Percentiles rank a stretch among this genome's conserved stretches.
Conservation (phyloP, 2,888 invertebrate species). For the Pterostichus madidus region DNA sequence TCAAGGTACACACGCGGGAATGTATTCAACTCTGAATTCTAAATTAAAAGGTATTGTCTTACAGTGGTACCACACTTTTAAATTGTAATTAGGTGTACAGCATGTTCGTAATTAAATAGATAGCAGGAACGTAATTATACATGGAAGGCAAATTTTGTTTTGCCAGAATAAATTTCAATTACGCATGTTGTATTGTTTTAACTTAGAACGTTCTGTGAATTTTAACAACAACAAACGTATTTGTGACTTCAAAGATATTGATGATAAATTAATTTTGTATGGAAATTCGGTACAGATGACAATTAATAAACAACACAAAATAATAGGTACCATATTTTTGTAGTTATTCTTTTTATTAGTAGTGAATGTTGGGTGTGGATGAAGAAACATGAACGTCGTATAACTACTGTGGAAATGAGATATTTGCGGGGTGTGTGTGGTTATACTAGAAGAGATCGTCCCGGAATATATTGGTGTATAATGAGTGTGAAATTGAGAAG, state of each 20-base stretch:
- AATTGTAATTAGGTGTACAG: conserved; percentile 37
- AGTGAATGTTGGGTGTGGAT: no score
- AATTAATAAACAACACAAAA: background rate
- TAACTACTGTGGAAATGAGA: no score
- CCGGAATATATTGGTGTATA: no score
- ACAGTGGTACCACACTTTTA: conserved; percentile 16
- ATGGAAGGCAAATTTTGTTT: background rate
- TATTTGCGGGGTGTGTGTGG: no score
- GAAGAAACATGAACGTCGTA: no score
- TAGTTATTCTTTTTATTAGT: no score
- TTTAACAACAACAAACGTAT: conserved; percentile 25
- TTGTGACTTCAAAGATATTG: conserved; percentile 22
- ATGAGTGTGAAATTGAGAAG: no score
- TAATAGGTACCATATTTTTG: no score
- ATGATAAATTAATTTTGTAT: conserved; percentile 31
- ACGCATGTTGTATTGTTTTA: background rate
- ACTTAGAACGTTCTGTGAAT: background rate
- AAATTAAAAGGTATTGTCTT: conserved; percentile 56
- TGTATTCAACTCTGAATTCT: conserved; percentile 21
- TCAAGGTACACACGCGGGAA: conserved; percentile 12
- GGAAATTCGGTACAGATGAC: conserved; percentile 8
- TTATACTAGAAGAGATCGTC: no score
- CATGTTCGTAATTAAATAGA: conserved; percentile 36
- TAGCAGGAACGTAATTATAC: conserved; percentile 15
- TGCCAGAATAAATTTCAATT: background rate